Base-by-base conservation (phyloP, 2,888 invertebrate genomes). In the Ypsolopha scabrella region DNA sequence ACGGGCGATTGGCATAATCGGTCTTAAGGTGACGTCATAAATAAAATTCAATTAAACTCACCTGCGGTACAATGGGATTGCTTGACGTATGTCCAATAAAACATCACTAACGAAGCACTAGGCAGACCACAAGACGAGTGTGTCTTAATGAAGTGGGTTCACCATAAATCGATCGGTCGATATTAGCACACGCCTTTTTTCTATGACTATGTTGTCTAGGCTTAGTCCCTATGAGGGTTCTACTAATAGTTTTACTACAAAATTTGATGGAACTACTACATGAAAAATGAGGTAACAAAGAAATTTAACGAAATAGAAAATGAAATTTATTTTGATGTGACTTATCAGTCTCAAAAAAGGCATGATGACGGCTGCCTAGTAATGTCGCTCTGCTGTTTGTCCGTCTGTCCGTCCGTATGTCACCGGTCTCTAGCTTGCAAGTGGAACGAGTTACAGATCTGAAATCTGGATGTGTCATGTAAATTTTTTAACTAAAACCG, bases 1-100 rank as follows among this genome's bases (percentile, higher is more conserved):
- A 41, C 48, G 39, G 39, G 7, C 13, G 35, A 41, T 41, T 50
- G 50, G 50, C 50, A 41, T 50, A 50, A 50, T 50, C 50, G 50
- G 10, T 35, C 41, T 50, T 50, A 35, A 43, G 39, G 41, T 41
- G 43, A 50, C 50, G 43, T 50, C 41, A 43, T 51, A 45, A 51
- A 65, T 60, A 62, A 64, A 66, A 70, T 65, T 67, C 68, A 74
- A 76, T 75, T 72, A 75, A 66, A 72, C 67, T 73, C 69, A 75
- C 70, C 72, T 77, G 64, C 51, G 10, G 35, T 51, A 75, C 73
- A 77, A 74, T 71, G 64, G 70, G 63, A 69, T 69, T 59, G 63
- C 67, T 67, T 64, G 66, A 60, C 59, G 61, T 61, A 65, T 60
- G 62, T 57, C 57, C 58, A 65, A 72, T 75, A 75, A 73, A 71